A percentile compares a stretch with the other conserved stretches of the same genome.
Conservation (phyloP, 1,140 invertebrate genomes). For the Laodelphax striatellus region DNA sequence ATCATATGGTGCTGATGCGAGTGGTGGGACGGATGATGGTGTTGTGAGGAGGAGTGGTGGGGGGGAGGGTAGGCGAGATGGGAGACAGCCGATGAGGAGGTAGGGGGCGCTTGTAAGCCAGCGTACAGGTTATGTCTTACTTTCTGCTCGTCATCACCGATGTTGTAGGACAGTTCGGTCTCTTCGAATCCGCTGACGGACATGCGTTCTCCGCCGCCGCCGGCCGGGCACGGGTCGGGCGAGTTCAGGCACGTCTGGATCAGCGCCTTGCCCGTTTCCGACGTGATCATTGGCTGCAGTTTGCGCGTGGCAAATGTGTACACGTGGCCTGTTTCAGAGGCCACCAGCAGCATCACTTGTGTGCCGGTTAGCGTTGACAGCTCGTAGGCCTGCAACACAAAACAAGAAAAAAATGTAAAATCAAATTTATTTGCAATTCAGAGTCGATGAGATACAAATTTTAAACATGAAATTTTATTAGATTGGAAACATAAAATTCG, state of each 20-base stretch:
- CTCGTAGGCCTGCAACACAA: slow-evolving; percentile 82
- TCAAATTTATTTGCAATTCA: no score
- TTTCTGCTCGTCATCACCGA: slow-evolving; percentile 88
- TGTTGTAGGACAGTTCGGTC: slow-evolving; percentile 94
- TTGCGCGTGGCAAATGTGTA: slow-evolving; percentile 99
- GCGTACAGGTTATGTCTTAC: slow-evolving; percentile 86
- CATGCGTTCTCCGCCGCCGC: slow-evolving; percentile 70
- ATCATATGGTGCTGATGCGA: slow-evolving; percentile 45
- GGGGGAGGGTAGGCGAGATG: slow-evolving; percentile 45
- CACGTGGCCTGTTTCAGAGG: slow-evolving; percentile 94
- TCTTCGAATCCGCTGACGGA: slow-evolving; percentile 97
- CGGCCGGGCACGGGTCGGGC: slow-evolving; percentile 77
- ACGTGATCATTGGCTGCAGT: slow-evolving; percentile 98
- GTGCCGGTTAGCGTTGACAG: slow-evolving; percentile 97
- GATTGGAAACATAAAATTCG: no score
- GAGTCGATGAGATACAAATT: no score
- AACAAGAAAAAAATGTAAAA: not conserved
- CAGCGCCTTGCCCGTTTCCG: slow-evolving; percentile 93
- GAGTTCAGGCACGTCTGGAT: slow-evolving; percentile 99
- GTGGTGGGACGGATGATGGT: slow-evolving; percentile 40
- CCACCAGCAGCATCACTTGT: slow-evolving; percentile 94
- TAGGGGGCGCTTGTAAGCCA: slow-evolving; percentile 49
- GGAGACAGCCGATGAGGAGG: slow-evolving; percentile 40
- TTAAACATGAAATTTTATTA: no score
- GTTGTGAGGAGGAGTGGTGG: slow-evolving; percentile 30